These are phyloP conservation scores for Drosophila grimshawi DNA, from an alignment of 1,140 invertebrate genomes.

Conservation along the genomic window DNA sequence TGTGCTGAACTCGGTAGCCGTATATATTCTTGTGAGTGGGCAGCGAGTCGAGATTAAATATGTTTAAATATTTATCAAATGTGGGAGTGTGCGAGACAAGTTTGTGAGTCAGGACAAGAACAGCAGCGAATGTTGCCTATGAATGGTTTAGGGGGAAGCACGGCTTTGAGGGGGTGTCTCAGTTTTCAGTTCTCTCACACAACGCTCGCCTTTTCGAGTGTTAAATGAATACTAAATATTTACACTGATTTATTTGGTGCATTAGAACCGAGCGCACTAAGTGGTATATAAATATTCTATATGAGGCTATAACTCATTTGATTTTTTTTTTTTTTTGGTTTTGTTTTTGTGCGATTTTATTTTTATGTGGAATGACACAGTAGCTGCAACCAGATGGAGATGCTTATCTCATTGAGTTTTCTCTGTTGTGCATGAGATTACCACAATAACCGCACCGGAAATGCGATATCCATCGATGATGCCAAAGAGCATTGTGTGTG, in stretches of 20 bases:
- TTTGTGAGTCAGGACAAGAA: slow-evolving; percentile 73
- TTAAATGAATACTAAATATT: slow-evolving; percentile 80
- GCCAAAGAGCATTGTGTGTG: slow-evolving; percentile 22
- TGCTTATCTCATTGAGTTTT: slow-evolving; percentile 57
- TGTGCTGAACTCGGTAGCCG: slow-evolving; percentile 74
- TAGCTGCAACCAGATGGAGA: slow-evolving; percentile 43
- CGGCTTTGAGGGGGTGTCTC: background rate
- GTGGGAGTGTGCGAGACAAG: slow-evolving; percentile 79
- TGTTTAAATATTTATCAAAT: slow-evolving; percentile 82
- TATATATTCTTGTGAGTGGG: slow-evolving; percentile 42
- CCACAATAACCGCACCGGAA: slow-evolving; percentile 74
- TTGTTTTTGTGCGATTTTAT: slow-evolving; percentile 34
- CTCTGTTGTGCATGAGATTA: slow-evolving; percentile 38
- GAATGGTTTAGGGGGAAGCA: slow-evolving; percentile 1
- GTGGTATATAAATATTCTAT: slow-evolving; percentile 74
- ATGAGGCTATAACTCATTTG: slow-evolving; percentile 50
- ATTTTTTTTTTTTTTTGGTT: slow-evolving; percentile 21
- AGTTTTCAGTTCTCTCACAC: background rate
- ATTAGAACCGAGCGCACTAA: slow-evolving; percentile 66
- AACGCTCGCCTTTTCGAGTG: slow-evolving; percentile 36
- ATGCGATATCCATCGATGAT: slow-evolving; percentile 63
- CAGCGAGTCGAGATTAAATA: slow-evolving; percentile 65
- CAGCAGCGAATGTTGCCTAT: slow-evolving; percentile 20
- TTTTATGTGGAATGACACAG: slow-evolving; percentile 23
- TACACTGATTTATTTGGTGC: slow-evolving; percentile 77